Base-by-base conservation (phyloP, 2,888 invertebrate genomes). In the Noctua janthina region DNA sequence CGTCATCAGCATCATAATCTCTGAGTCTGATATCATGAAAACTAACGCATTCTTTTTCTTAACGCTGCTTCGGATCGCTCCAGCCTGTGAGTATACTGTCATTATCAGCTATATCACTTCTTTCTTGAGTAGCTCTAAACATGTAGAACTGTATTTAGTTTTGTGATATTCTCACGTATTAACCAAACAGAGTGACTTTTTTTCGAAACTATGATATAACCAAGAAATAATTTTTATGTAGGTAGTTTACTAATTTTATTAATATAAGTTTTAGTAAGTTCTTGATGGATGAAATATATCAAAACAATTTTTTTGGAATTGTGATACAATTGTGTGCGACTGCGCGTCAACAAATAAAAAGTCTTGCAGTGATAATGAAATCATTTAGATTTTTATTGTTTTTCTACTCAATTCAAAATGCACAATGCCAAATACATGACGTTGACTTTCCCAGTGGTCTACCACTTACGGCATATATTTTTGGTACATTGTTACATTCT, bases 41-140 rank as follows among this genome's bases (percentile, higher is more conserved):
- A 96, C 95, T 96, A 96, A 96, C 95, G 95, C 96, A 96, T 96
- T 92, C 88, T 94, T 94, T 95, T 94, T 92, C 95, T 96, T 96
- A 95, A 96, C 94, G 97, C 97, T 95, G 96, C 97, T 93, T 96
- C 92, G 97, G 96, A 96, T 94, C 91, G 90, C 91, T 92, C 92
- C 95, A 97, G 97, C 97, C 97, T 95, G 97, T 97, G 94, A 97
- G 97, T 97, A 97, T 94, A 80, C 79, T 71, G 75, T 81, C 83
- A 79, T 82, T 86, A 69, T 74, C 80, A 86, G 74, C 72, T 78
- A 39, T 68, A 46, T 72, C n/a, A 56, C 35, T 62, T 62, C 23
- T 23, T 64, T 78, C 56, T 67, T 86, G 35, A 68, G 35, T 72
- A 64, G 72, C 17, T 6, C 56, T 68, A 62, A 84, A 81, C 69